Percentiles rank a stretch among this genome's conserved stretches.
Evolutionary conservation across 1,140 invertebrate genomes (phyloP).

Genomic region (Dendrolimus kikuchii): DNA sequence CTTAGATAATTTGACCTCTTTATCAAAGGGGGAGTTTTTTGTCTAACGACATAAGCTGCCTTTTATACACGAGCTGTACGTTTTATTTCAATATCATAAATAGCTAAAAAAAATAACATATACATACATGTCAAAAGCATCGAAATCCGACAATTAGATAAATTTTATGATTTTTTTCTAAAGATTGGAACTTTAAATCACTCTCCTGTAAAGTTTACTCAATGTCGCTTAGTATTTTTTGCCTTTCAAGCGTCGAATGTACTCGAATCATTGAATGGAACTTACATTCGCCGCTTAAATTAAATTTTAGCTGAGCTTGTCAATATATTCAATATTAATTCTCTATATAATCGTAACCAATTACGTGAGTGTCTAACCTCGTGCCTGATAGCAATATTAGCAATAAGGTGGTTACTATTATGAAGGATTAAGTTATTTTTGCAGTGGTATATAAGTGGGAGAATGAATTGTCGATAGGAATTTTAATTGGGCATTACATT

Average conservation of each 20-base stretch:
- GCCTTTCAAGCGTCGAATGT: constrained; percentile 45
- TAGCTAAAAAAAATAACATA: no score
- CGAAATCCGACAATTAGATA: no score
- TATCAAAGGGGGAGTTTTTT: no score
- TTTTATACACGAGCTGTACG: no score
- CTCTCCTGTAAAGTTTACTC: no score
- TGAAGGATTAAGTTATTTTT: constrained; percentile 48
- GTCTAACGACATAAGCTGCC: no score
- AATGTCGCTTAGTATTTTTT: no score
- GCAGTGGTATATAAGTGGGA: constrained; percentile 35
- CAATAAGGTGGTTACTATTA: constrained; percentile 20
- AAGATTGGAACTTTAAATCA: no score
- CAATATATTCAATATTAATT: constrained; percentile 61
- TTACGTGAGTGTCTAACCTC: constrained; percentile 53
- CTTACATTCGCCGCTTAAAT: constrained; percentile 17
- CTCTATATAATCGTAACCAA: constrained; percentile 62
- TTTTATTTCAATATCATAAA: no score
- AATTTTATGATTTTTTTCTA: no score
- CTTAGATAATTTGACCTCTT: no score
- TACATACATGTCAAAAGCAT: no score
- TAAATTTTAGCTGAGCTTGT: constrained; percentile 47
- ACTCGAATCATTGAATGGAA: constrained; percentile 33
- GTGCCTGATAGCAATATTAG: constrained; percentile 33
- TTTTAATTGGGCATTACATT: constrained; percentile 38
- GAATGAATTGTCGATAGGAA: constrained; percentile 35